Base-by-base conservation (phyloP, 2,888 invertebrate species). In the Phasia obesa region DNA sequence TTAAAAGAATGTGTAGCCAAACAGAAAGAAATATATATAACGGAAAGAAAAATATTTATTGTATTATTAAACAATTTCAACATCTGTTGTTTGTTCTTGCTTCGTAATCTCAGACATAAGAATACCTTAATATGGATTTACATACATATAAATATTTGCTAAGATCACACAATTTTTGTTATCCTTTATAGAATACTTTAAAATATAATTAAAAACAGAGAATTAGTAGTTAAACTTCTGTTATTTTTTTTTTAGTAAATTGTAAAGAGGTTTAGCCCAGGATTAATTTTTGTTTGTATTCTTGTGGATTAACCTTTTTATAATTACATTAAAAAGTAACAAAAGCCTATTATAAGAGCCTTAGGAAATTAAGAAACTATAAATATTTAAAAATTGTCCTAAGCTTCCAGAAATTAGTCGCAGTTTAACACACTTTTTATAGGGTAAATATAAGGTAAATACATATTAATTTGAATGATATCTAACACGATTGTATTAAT, bases 41-140 rank as follows among this genome's bases (percentile, higher is more conserved):
- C 15, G 21, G 19, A 47, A 21, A 42, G 42, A 15, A 31, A 31
- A n/a, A 42, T 11, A 9, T 9, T 15, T 25, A 53, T 65, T 59
- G 15, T 69, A 5, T 53, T 7, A 27, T 4, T 19, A 23, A 62
- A 70, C 35, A 70, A 78, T 70, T 27, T 27, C n/a, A 57, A 57
- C 71, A 78, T 64, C 78, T 78, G 78, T 57, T 71, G 64, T 71
- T 59, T 62, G 19, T 15, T 60, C 42, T 23, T 53, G 49, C 38
- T 71, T 17, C 23, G 25, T 55, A 27, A 23, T 49, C 3, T 6
- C 4, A 35, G 13, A 2, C 11, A 5, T 11, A 35, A 31, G 9
- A 31, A 15, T 38, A 19, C 11, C 51, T 38, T 62, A 7, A 38
- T 27, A 51, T 15, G 5, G 13, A 47, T 27, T n/a, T n/a, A n/a